Conservation (phyloP, 2,797 vertebrate genomes). For the Pitangus sulphuratus region DNA sequence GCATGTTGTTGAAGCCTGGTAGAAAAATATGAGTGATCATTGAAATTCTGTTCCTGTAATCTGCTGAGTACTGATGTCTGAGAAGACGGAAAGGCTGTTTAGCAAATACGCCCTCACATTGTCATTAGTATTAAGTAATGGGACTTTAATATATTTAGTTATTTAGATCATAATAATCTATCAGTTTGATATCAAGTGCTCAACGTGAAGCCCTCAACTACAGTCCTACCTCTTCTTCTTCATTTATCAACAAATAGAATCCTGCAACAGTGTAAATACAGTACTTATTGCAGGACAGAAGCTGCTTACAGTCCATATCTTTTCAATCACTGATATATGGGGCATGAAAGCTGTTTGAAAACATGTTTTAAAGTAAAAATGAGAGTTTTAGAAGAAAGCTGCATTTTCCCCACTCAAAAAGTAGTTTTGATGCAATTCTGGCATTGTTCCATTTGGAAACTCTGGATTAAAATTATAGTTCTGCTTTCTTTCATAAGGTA, state of each 20-base stretch:
- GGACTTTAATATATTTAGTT: slow-evolving; percentile 69
- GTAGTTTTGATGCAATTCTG: not conserved
- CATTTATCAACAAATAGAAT: slow-evolving; percentile 4
- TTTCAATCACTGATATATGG: not conserved
- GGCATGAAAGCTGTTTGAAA: not conserved
- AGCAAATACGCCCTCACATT: slow-evolving; percentile 13
- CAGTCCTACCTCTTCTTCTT: not conserved
- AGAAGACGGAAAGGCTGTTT: slow-evolving; percentile 58
- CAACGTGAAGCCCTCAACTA: slow-evolving; percentile 17
- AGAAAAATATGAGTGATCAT: slow-evolving; percentile 68
- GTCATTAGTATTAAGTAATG: slow-evolving; percentile 64
- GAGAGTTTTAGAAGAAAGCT: not conserved
- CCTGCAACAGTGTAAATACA: not conserved
- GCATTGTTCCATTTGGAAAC: not conserved
- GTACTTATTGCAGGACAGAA: not conserved
- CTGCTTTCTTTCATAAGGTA: not conserved
- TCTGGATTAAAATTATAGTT: not conserved
- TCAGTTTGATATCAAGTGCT: slow-evolving; percentile 58
- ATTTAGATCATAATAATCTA: slow-evolving; percentile 59
- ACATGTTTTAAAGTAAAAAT: not conserved
- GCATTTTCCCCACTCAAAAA: not conserved
- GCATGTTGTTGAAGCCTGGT: slow-evolving; percentile 61
- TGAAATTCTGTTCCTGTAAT: slow-evolving; percentile 65
- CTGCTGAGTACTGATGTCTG: slow-evolving; percentile 58
- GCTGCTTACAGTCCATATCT: not conserved